Evolutionary conservation across 1,140 invertebrate genomes (phyloP), one percentile per base, ranked within the genome.

Genomic region (Tribolium castaneum): DNA sequence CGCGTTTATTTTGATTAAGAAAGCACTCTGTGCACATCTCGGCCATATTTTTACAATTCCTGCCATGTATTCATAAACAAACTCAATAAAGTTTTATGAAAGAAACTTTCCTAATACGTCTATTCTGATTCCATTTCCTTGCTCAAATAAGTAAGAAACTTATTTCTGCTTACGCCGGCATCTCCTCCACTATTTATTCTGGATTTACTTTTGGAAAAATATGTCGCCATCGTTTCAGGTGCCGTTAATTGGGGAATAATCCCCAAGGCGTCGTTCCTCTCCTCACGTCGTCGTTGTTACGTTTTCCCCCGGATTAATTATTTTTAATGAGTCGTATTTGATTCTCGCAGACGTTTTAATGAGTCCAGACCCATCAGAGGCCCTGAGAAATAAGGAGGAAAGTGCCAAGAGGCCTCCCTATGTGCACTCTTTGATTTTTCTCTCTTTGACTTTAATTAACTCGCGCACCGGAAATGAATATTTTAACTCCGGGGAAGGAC

Each of bases 271-370:
- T 66, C 16, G 52, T 54, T 16, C 16, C 52, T 9, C 25, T 30
- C 25, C 25, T 30, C 22, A 66, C 25, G 30, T 66, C 25, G 30
- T 66, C 59, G 59, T 35, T 35, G 59, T 66, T 66, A 66, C 59
- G 25, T 35, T 66, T 66, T 66, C 59, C 25, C 59, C 16, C 12
- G 19, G 59, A 66, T 66, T 66, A 66, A 66, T 66, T 66, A 66
- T 66, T 66, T 66, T 66, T 66, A 66, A 66, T 66, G 59, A 66
- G 59, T 35, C 59, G 59, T 30, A 66, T 66, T 66, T 66, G 59
- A 66, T 66, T 66, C 30, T 66, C 10, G 59, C 59, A 66, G 59
- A 66, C 59, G 30, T 66, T 66, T 66, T 66, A 66, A 66, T 66
- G 59, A 66, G 59, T 35, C 10, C 30, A 0, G 59, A 66, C 59